Conservation (phyloP, 2,113 vertebrate genomes). For the Melanocharis versteri region DNA sequence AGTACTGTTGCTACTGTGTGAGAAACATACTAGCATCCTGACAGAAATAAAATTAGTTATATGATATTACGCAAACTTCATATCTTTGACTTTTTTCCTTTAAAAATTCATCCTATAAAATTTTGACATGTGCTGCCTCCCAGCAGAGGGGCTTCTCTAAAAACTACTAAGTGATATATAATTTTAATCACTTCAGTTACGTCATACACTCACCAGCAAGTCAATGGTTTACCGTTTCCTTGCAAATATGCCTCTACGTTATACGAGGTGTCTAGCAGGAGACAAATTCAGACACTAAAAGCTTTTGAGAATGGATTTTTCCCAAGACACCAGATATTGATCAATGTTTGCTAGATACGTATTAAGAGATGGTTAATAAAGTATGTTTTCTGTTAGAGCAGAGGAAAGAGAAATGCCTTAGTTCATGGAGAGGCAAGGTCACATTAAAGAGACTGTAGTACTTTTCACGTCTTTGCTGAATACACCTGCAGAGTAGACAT, state of each 20-base stretch:
- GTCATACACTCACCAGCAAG: not conserved
- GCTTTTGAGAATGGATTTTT: not conserved
- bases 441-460: not conserved
- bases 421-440: not conserved
- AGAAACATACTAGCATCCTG: not conserved
- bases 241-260: not conserved
- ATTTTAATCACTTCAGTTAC: not conserved
- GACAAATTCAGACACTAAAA: not conserved
- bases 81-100: not conserved
- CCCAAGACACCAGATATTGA: not conserved
- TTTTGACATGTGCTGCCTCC: not conserved
- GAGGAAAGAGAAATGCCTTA: not conserved
- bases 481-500: accelerated
- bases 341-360: not conserved
- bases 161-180: not conserved
- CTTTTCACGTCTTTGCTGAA: not conserved
- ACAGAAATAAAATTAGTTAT: not conserved
- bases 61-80: not conserved
- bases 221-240: not conserved
- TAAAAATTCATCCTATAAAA: not conserved
- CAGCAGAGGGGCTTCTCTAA: not conserved
- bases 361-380: not conserved
- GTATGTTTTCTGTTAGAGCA: not conserved
- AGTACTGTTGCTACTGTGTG: not conserved
- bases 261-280: not conserved